Percentiles rank a stretch among this genome's conserved stretches.
phyloP scores from a whole-genome alignment of 1,140 invertebrate genomes.

The Musca vetustissima region DNA sequence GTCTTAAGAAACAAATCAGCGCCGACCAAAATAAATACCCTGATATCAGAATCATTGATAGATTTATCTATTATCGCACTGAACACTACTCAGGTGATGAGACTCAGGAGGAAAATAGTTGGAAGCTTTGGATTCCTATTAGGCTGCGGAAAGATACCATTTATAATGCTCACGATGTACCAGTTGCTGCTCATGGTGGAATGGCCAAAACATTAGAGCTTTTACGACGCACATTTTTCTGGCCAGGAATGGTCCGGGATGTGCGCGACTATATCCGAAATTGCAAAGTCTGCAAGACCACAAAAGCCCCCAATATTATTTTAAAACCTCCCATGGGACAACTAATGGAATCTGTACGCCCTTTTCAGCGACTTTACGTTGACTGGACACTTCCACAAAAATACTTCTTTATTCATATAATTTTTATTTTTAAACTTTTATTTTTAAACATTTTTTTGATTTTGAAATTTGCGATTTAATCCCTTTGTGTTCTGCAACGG shows the following conservation, averaged over 20 bases:
- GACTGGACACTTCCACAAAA: too few species aligned
- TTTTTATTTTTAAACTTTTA: too few species aligned
- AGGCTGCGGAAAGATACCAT: neutral
- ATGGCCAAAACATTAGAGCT: neutral
- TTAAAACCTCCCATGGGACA: neutral
- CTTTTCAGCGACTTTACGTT: conserved; percentile 26
- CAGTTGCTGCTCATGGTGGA: neutral
- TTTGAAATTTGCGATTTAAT: too few species aligned
- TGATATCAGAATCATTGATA: too few species aligned
- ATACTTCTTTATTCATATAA: too few species aligned
- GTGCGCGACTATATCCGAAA: neutral
- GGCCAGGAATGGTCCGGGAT: neutral
- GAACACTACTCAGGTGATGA: too few species aligned
- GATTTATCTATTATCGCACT: too few species aligned
- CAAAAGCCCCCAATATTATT: neutral
- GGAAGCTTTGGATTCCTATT: neutral
- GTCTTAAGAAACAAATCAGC: too few species aligned
- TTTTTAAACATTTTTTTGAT: too few species aligned
- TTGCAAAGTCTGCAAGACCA: neutral
- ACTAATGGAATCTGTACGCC: neutral
- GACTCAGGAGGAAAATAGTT: conserved; percentile 12
- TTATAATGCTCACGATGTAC: neutral
- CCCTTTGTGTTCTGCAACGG: too few species aligned
- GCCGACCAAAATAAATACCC: too few species aligned
- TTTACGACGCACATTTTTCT: neutral